These are phyloP conservation scores for Chironomus tepperi DNA, from an alignment of 1,140 invertebrate species.

Conservation along the genomic window DNA sequence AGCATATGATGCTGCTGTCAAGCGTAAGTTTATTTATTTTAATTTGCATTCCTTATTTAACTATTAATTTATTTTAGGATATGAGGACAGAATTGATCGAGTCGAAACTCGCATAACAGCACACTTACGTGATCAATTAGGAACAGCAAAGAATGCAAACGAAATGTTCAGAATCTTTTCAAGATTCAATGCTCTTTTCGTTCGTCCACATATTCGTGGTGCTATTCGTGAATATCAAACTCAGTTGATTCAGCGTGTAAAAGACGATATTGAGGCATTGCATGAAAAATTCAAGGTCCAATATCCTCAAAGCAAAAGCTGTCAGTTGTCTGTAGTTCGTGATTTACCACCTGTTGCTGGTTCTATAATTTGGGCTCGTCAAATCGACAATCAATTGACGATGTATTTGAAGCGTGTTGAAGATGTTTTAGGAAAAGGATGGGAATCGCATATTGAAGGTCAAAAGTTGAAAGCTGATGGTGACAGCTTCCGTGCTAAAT, in stretches of 20 bases:
- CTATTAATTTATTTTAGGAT: constrained; percentile 38
- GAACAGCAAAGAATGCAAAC: constrained; percentile 97
- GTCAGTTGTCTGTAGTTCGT: constrained; percentile 77
- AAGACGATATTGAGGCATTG: constrained; percentile 95
- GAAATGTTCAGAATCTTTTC: constrained; percentile 99
- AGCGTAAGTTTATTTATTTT: constrained; percentile 43
- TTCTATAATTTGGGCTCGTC: constrained; percentile 97
- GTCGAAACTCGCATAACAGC: constrained; percentile 97
- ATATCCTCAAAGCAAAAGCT: constrained; percentile 88
- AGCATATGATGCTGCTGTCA: constrained; percentile 93
- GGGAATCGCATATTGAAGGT: constrained; percentile 99
- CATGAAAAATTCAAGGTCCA: constrained; percentile 98
- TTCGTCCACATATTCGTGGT: constrained; percentile 94
- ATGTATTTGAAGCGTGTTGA: constrained; percentile 94
- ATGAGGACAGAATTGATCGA: constrained; percentile 95
- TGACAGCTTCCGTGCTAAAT: constrained; percentile 91
- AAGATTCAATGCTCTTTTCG: constrained; percentile 96
- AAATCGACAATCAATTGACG: constrained; percentile 96
- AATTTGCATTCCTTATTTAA: background rate
- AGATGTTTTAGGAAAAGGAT: constrained; percentile 96
- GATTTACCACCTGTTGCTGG: constrained; percentile 95
- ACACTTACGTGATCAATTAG: constrained; percentile 90
- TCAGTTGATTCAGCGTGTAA: constrained; percentile 96
- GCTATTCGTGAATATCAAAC: constrained; percentile 99
- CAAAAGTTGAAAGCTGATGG: constrained; percentile 96